Evolutionary conservation across 2,797 vertebrate species (phyloP).

Genomic region (Momotus momota): DNA sequence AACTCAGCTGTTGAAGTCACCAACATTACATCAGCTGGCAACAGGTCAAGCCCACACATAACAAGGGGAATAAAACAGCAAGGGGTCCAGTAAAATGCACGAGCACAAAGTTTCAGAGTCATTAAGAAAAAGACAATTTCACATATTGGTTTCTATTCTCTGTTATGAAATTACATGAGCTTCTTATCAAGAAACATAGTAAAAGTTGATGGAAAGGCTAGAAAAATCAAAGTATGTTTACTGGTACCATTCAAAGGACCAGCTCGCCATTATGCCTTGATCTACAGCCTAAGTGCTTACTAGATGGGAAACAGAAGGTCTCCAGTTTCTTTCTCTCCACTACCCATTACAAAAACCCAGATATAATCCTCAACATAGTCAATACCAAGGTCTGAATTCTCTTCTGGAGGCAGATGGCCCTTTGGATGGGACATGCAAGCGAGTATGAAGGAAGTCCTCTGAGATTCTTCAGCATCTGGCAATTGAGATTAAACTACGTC

Average conservation of each 20-base stretch:
- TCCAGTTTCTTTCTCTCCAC: neutral
- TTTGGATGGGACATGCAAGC: neutral
- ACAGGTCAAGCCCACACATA: accelerated
- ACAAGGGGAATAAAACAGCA: neutral
- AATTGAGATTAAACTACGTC: neutral
- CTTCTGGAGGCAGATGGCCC: neutral
- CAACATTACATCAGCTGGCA: accelerated
- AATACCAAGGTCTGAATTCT: neutral
- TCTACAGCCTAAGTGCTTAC: neutral
- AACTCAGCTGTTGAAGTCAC: neutral
- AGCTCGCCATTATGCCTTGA: neutral
- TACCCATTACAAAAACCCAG: neutral
- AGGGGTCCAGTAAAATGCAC: neutral
- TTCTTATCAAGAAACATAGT: neutral
- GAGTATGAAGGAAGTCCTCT: neutral
- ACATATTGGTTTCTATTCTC: neutral
- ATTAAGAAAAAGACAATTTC: neutral
- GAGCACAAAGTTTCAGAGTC: neutral
- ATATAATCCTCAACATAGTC: neutral
- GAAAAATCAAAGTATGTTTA: neutral
- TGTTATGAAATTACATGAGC: neutral
- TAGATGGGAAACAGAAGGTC: neutral
- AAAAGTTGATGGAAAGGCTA: neutral
- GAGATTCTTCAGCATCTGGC: neutral
- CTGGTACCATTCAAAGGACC: neutral